Percentiles rank a stretch among this genome's conserved stretches.
phyloP scores from a whole-genome alignment of 1,140 invertebrate genomes.

The Bombus confusus region DNA sequence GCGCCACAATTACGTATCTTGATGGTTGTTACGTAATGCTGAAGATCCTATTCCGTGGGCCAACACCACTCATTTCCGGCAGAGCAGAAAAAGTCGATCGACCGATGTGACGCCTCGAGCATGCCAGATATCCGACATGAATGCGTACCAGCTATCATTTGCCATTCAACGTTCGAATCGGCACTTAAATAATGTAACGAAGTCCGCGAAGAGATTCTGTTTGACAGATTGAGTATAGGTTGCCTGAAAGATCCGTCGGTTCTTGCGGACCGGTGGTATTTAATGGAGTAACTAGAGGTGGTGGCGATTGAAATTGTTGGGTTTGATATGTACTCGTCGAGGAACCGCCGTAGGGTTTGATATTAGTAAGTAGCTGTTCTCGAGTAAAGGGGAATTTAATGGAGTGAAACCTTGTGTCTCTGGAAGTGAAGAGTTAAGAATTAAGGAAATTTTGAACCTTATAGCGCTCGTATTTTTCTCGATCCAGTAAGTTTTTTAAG shows the following conservation, averaged over 20 bases:
- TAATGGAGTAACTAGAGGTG: background rate
- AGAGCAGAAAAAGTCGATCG: slow-evolving; percentile 54
- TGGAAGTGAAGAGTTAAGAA: background rate
- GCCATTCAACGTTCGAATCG: background rate
- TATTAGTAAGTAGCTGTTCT: background rate
- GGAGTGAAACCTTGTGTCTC: background rate
- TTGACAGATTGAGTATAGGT: slow-evolving; percentile 10
- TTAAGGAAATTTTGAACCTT: background rate
- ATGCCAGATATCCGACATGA: background rate
- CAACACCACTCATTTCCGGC: slow-evolving; percentile 42
- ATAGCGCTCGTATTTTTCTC: background rate
- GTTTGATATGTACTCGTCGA: background rate
- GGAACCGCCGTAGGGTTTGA: background rate
- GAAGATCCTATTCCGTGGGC: slow-evolving; percentile 29
- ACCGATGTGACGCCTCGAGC: background rate
- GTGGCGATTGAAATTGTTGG: slow-evolving; percentile 9
- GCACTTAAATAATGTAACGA: background rate
- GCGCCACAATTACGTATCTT: slow-evolving; percentile 37
- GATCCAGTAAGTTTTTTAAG: background rate
- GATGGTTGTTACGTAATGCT: slow-evolving; percentile 40
- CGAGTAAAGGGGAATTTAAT: background rate
- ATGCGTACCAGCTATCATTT: slow-evolving; percentile 30
- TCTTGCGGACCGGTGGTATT: background rate
- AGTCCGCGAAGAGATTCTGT: background rate
- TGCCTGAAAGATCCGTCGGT: background rate